A percentile compares a stretch with the other conserved stretches of the same genome.
Conservation (phyloP, 2,797 vertebrate species). For the Taenioides sp. region DNA sequence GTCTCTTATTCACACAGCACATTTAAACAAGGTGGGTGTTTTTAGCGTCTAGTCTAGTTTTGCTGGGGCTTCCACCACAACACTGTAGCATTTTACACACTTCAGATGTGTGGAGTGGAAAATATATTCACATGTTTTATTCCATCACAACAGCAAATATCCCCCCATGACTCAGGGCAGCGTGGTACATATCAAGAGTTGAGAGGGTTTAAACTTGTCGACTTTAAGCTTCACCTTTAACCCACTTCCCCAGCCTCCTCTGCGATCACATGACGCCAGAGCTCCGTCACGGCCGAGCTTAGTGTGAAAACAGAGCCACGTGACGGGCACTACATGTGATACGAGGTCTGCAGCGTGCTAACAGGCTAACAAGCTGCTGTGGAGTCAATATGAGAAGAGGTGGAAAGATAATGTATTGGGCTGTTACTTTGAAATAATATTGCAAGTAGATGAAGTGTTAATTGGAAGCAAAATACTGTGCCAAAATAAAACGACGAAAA, state of each 20-base stretch:
- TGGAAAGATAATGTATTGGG: background rate
- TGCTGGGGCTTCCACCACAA: background rate
- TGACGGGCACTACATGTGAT: constrained; percentile 12
- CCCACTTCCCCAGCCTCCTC: constrained; percentile 54
- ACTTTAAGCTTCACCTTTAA: constrained; percentile 47
- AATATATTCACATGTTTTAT: background rate
- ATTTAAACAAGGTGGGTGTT: background rate
- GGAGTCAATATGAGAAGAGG: background rate
- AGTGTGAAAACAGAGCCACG: constrained; percentile 9
- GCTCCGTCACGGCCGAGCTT: constrained; percentile 3
- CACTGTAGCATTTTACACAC: background rate
- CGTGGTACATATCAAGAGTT: background rate
- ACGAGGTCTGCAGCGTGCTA: constrained; percentile 17
- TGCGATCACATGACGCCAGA: constrained; percentile 24
- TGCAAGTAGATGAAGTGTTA: background rate
- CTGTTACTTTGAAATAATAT: background rate
- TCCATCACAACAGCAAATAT: background rate
- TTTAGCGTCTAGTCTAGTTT: too few species aligned
- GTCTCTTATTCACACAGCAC: background rate
- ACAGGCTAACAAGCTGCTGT: constrained; percentile 13
- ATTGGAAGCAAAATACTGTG: background rate
- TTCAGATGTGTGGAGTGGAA: background rate
- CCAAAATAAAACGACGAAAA: too few species aligned
- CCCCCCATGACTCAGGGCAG: background rate
- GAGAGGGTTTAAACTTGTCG: constrained; percentile 28